phyloP scores from a whole-genome alignment of 2,888 invertebrate genomes.

The Amblyteles armatorius region DNA sequence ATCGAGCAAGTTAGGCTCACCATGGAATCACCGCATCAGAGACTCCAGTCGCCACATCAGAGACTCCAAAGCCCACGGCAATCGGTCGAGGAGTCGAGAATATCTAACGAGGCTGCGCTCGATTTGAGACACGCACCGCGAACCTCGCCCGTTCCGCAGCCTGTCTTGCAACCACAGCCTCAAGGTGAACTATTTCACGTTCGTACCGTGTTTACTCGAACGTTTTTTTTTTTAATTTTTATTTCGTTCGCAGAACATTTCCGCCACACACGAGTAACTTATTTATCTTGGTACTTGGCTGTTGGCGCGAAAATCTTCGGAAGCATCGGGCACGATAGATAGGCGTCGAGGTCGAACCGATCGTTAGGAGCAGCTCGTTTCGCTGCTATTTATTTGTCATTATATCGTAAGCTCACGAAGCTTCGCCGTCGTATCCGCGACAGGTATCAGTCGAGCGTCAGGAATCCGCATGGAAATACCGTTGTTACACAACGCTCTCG shows the following conservation, averaged over 20 bases:
- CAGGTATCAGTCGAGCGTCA: conserved; percentile 57
- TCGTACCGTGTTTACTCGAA: conserved; percentile 10
- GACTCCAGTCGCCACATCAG: conserved; percentile 81
- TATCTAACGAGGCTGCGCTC: conserved; percentile 80
- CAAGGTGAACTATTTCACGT: conserved; percentile 75
- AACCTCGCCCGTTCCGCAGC: conserved; percentile 79
- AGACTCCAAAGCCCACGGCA: conserved; percentile 81
- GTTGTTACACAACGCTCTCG: conserved; percentile 56
- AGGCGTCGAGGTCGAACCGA: not conserved
- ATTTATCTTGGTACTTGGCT: conserved; percentile 65
- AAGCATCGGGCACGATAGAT: not conserved
- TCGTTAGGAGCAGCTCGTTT: not conserved
- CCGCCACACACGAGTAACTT: conserved; percentile 62
- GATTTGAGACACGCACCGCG: conserved; percentile 81
- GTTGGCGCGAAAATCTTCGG: conserved; percentile 43
- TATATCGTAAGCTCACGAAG: not conserved
- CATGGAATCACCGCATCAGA: conserved; percentile 82
- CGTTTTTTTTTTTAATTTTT: not conserved
- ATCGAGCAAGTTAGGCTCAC: conserved; percentile 80
- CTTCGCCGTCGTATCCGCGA: not conserved
- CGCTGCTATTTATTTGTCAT: not conserved
- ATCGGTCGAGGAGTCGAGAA: conserved; percentile 77
- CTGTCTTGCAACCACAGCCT: conserved; percentile 78
- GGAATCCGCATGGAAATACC: conserved; percentile 51
- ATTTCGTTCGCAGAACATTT: conserved; percentile 5